phyloP scores from a whole-genome alignment of 2,797 vertebrate species.

The Eospalax fontanierii region DNA sequence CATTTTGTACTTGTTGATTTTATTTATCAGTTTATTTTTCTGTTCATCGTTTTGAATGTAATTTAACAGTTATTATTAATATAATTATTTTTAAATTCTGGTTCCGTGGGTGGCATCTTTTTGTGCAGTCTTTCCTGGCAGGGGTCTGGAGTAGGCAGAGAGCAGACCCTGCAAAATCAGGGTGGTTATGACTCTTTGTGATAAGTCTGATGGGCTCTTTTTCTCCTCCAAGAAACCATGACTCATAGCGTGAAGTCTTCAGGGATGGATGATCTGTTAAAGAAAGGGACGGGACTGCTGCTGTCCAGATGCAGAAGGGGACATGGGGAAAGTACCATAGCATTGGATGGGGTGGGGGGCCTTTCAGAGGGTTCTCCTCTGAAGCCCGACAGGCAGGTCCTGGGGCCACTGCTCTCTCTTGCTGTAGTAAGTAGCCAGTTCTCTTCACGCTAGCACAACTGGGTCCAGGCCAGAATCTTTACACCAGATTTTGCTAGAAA shows the following conservation, averaged over 20 bases:
- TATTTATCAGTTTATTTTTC: constrained; percentile 87
- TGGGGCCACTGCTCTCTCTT: not conserved
- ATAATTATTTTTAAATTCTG: constrained; percentile 87
- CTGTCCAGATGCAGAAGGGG: not conserved
- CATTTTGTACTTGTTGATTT: constrained; percentile 84
- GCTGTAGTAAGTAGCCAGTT: no score
- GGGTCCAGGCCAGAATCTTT: not conserved
- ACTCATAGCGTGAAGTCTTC: not conserved
- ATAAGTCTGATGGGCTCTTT: no score
- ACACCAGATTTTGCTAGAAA: constrained; percentile 22
- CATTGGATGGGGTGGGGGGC: fast-evolving
- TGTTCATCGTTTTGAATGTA: constrained; percentile 87
- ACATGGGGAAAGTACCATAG: not conserved
- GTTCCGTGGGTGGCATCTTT: not conserved
- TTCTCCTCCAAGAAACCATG: constrained; percentile 35
- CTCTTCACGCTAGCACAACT: not conserved
- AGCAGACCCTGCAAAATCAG: not conserved
- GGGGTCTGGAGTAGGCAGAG: not conserved
- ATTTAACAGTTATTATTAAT: constrained; percentile 87
- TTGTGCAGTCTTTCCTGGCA: not conserved
- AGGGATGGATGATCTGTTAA: not conserved
- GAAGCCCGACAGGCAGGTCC: not conserved
- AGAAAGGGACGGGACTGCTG: not conserved
- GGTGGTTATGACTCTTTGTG: not conserved
- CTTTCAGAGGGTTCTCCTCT: not conserved